Evolutionary conservation across 2,113 vertebrate species (phyloP).

Genomic region (Orthonyx spaldingii): DNA sequence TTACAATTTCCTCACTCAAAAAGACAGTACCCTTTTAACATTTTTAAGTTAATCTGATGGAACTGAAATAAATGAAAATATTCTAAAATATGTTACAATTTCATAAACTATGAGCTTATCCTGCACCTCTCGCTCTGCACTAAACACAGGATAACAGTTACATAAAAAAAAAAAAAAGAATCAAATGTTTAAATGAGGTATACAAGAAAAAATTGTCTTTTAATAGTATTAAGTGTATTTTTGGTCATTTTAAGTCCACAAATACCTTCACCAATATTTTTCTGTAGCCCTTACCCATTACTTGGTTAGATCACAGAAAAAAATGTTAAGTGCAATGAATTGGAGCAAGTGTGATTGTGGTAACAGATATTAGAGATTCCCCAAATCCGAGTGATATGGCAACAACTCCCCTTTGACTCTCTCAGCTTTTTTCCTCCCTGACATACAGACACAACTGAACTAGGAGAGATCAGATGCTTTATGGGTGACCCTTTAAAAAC

Average conservation of each 20-base stretch:
- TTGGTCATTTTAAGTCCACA: neutral
- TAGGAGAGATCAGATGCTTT: neutral
- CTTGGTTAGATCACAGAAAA: neutral
- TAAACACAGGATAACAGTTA: neutral
- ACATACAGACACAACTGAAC: neutral
- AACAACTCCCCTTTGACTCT: neutral
- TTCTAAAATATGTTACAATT: neutral
- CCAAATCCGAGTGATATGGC: neutral
- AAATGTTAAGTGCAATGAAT: neutral
- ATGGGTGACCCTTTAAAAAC: neutral
- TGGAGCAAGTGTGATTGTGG: neutral
- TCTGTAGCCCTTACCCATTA: neutral
- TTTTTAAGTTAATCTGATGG: neutral
- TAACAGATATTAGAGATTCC: neutral
- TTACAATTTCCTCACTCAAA: neutral
- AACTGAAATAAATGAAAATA: neutral
- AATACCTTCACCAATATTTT: neutral
- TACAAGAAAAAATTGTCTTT: neutral
- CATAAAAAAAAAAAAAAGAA: neutral
- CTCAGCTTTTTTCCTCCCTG: neutral
- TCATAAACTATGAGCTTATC: neutral
- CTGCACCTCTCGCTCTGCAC: neutral
- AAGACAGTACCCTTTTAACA: neutral
- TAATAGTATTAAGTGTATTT: neutral
- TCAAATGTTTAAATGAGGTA: neutral